phyloP scores from a whole-genome alignment of 2,797 vertebrate species.

The Sebastes taczanowskii region DNA sequence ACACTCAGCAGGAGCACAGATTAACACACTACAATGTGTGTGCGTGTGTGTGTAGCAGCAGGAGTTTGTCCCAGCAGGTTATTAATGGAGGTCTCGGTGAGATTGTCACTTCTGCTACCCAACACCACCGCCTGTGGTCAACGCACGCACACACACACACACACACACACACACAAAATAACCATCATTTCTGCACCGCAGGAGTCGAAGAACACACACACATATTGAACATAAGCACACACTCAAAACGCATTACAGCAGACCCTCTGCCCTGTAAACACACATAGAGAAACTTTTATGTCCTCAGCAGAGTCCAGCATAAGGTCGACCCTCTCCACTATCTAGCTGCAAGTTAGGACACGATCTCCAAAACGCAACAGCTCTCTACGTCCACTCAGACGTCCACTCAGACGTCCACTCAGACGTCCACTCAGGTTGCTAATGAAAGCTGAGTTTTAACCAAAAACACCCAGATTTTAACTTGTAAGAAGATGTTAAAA shows the following conservation, averaged over 20 bases:
- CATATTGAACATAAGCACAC: conserved; percentile 3
- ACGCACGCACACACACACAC: conserved; percentile 12
- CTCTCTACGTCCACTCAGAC: too few relatives aligned
- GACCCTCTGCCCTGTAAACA: not conserved
- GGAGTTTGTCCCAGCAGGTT: conserved; percentile 26
- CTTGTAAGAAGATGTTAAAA: too few relatives aligned
- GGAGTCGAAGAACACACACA: not conserved
- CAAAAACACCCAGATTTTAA: not conserved
- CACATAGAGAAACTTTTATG: not conserved
- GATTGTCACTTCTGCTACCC: conserved; percentile 19
- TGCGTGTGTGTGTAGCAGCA: not conserved
- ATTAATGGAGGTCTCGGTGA: conserved; percentile 35
- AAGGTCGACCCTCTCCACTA: too few relatives aligned
- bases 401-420: too few relatives aligned
- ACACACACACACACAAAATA: not conserved
- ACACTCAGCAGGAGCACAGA: not conserved
- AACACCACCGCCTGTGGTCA: conserved; percentile 17
- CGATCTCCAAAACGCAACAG: too few relatives aligned
- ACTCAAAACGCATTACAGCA: not conserved
- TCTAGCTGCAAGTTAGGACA: too few relatives aligned
- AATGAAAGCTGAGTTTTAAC: not conserved
- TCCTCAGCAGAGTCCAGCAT: too few relatives aligned
- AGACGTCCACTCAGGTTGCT: too few relatives aligned
- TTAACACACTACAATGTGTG: not conserved
- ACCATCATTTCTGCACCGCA: not conserved